These are phyloP conservation scores for Macrobrachium nipponense DNA, from an alignment of 1,140 invertebrate species.

Conservation along the genomic window DNA sequence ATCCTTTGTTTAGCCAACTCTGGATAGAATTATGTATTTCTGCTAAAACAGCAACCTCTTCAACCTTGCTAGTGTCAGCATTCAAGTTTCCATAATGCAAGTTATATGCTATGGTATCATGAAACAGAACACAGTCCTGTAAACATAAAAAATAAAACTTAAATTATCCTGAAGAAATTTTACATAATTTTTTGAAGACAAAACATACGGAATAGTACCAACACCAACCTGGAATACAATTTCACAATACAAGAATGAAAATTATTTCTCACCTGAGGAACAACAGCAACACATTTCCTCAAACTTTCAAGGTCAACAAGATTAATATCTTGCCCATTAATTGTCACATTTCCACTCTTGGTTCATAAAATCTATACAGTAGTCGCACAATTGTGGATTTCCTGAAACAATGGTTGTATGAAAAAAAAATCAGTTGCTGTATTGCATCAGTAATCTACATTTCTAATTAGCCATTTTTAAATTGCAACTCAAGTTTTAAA, in stretches of 20 bases:
- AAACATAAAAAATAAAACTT: slow-evolving; percentile 4
- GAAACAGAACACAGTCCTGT: slow-evolving; percentile 96
- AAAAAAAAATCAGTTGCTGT: not conserved
- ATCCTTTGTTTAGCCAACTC: slow-evolving; percentile 90
- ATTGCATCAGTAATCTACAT: not conserved
- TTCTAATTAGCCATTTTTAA: not conserved
- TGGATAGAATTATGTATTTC: slow-evolving; percentile 92
- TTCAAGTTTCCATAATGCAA: slow-evolving; percentile 92
- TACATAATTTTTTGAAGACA: too few relatives aligned
- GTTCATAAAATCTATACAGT: slow-evolving; percentile 96
- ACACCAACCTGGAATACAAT: not conserved
- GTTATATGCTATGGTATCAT: slow-evolving; percentile 97
- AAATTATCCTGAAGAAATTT: too few relatives aligned
- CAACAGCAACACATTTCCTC: slow-evolving; percentile 90
- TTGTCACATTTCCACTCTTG: slow-evolving; percentile 84
- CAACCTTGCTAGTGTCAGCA: slow-evolving; percentile 81
- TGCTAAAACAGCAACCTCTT: slow-evolving; percentile 89
- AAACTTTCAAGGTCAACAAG: slow-evolving; percentile 88
- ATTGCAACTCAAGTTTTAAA: not conserved
- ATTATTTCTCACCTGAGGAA: slow-evolving; percentile 83
- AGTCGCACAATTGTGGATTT: slow-evolving; percentile 97
- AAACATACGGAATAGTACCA: not conserved
- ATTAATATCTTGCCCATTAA: slow-evolving; percentile 88
- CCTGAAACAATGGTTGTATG: too few relatives aligned
- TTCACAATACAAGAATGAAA: not conserved